A percentile compares a stretch with the other conserved stretches of the same genome.
These are phyloP conservation scores for Dasypus novemcinctus DNA, from an alignment of 2,113 vertebrate genomes.

Conservation along the genomic window DNA sequence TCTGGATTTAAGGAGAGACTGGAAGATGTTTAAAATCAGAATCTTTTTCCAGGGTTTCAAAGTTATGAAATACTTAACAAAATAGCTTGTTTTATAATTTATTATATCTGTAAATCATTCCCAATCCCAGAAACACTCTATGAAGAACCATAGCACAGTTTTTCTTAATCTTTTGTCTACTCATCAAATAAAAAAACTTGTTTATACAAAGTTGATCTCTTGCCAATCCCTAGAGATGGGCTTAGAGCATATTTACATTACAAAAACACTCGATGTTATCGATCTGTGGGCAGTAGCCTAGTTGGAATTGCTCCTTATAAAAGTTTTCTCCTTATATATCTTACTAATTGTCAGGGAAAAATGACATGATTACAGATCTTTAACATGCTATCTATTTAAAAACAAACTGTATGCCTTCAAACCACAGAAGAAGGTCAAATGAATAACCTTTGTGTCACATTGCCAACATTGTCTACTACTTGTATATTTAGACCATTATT, in stretches of 20 bases:
- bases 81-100: conserved; percentile 51
- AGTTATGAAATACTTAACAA: not conserved
- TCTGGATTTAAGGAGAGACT: not conserved
- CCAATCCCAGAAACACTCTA: conserved; percentile 39
- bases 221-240: conserved; percentile 38
- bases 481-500: conserved; percentile 65
- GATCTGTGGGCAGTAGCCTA: conserved; percentile 44
- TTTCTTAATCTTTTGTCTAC: conserved; percentile 60
- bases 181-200: conserved; percentile 36
- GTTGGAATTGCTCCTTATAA: conserved; percentile 22
- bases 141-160: conserved; percentile 33
- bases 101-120: conserved; percentile 30
- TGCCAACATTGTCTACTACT: conserved; percentile 5
- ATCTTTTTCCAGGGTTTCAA: conserved; percentile 36
- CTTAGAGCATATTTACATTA: conserved; percentile 51
- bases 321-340: conserved; percentile 48
- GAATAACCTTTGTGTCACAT: not conserved
- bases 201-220: conserved; percentile 40
- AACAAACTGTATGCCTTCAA: conserved; percentile 56
- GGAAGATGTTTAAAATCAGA: conserved; percentile 16
- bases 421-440: conserved; percentile 56
- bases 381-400: conserved; percentile 39
- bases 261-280: conserved; percentile 42
- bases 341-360: conserved; percentile 61
- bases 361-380: conserved; percentile 13